Evolutionary conservation across 2,888 invertebrate species (phyloP), one percentile per base, ranked within the genome.

Genomic region (Zygothrica quintamaculata): DNA sequence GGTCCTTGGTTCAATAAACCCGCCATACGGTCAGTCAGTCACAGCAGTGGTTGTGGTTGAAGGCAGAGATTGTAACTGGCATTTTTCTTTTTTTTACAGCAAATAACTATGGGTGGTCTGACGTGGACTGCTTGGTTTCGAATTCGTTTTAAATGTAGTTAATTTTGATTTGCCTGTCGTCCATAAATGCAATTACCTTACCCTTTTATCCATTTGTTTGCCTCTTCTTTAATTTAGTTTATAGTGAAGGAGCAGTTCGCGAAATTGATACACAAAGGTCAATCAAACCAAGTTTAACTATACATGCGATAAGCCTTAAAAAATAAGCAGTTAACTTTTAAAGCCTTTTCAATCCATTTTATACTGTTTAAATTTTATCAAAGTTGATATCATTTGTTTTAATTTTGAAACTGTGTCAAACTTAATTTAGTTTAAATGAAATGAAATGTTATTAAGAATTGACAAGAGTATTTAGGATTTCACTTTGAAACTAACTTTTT

Each of bases 1-100:
- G 43, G 34, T 56, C 46, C 0, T 15, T 60, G 61, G 79, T 79
- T 82, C 82, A 79, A 79, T 82, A 84, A 84, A 76, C 81, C 51
- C 52, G 39, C 56, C 65, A 70, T 65, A 70, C 59, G 65, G 64
- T 64, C 67, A 59, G 57, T 59, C 65, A 48, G 47, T 59, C 66
- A 59, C 48, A 48, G 34, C 46, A 42, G n/a, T 47, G 43, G 9
- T 29, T n/a, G 15, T 29, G 34, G 40, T 15, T 37, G 34, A 11
- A 47, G 26, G 50, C 42, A n/a, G 16, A 25, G 56, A 60, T 50
- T 64, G 43, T 6, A 31, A 62, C 12, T 58, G 53, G 13, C 34
- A 26, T 25, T 31, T n/a, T n/a, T n/a, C n/a, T n/a, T n/a, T n/a
- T n/a, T n/a, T 31, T 31, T 37, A 61, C 15, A 46, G 71, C 43